Evolutionary conservation across 2,888 invertebrate genomes (phyloP).

Genomic region (Ophonus ardosiacus): DNA sequence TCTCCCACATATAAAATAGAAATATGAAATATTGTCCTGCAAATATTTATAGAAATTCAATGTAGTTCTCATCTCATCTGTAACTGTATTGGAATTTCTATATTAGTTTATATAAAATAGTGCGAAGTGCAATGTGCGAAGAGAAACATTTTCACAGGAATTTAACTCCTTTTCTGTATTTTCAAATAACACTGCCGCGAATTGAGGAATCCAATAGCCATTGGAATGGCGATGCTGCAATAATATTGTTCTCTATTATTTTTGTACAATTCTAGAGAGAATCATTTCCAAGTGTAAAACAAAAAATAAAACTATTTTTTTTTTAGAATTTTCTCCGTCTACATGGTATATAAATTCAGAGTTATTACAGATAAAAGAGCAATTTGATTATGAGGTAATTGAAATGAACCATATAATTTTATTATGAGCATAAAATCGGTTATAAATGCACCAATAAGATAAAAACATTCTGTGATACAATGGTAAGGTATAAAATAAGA

Average conservation of each 20-base stretch:
- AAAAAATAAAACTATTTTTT: not conserved
- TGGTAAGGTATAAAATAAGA: too few relatives aligned
- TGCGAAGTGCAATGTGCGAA: not conserved
- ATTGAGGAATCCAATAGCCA: not conserved
- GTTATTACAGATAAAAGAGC: conserved; percentile 4
- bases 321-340: not conserved
- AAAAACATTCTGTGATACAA: not conserved
- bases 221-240: not conserved
- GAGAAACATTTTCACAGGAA: not conserved
- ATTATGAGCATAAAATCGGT: conserved; percentile 14
- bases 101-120: conserved; percentile 12
- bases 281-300: not conserved
- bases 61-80: too few relatives aligned
- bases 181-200: not conserved
- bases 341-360: not conserved
- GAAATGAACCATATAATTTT: conserved; percentile 28
- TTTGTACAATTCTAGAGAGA: not conserved
- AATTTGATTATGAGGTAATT: not conserved
- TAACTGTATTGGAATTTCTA: not conserved
- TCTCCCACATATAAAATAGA: too few relatives aligned
- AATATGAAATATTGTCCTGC: too few relatives aligned
- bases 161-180: conserved; percentile 10
- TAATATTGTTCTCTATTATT: not conserved
- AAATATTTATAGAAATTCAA: too few relatives aligned
- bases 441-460: conserved; percentile 1